Base-by-base conservation (phyloP, 2,797 vertebrate genomes). In the Eutrigla gurnardus region DNA sequence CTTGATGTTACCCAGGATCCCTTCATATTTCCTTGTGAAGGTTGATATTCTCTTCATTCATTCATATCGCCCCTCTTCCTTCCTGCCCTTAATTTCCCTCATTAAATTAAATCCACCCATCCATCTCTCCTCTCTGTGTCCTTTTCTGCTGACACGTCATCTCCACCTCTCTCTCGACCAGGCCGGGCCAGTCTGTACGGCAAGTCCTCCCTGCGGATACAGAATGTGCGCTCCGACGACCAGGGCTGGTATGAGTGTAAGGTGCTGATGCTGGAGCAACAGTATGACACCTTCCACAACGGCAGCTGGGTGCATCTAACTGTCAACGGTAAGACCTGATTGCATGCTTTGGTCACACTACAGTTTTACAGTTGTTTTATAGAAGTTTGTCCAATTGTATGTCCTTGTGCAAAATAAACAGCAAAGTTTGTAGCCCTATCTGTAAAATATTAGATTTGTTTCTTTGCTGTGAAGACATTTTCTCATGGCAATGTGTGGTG, bases 231-330 rank as follows among this genome's bases (percentile, higher is more conserved):
- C 81, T 97, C 97, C 0, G 97, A 99, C 85, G 98, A 99, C 94
- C 97, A 99, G 92, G 97, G 98, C 92, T 99, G 98, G 98, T 99
- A 98, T 53, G 98, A 99, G 92, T 99, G 98, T 89, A 98, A 97
- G 93, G 97, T 99, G 84, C 96, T 99, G 92, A 97, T 99, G 97
- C 92, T 99, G 95, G 97, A 98, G 90, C 97, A 98, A 92, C 98
- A 99, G 90, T 98, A 96, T 85, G 96, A 99, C 93, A 97, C 97
- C 89, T 99, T 99, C 92, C 96, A 98, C 94, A 99, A 99, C 0
- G 98, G 98, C 94, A 99, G 97, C 96, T 99, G 98, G 98, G 97
- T 98, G 72, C 96, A 98, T 83, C 96, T 99, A 84, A 98, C 97
- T 3, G 96, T 99, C 91, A 98, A 98, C 0, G 97, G 98, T 99